Percentiles rank a stretch among this genome's conserved stretches.
phyloP scores from a whole-genome alignment of 2,113 vertebrate species.

The Sinosuthora webbiana region DNA sequence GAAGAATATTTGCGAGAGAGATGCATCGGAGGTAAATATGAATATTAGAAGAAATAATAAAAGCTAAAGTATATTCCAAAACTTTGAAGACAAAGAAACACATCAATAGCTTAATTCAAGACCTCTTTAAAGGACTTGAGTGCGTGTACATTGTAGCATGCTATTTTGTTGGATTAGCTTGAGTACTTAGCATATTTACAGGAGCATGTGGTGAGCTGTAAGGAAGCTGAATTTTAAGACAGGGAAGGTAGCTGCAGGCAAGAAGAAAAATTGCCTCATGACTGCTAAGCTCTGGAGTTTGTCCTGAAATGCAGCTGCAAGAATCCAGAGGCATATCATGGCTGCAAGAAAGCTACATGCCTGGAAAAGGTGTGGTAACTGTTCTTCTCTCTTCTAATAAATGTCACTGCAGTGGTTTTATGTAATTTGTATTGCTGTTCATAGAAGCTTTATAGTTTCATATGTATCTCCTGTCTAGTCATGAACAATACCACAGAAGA shows the following conservation, averaged over 20 bases:
- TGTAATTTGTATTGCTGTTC: not conserved
- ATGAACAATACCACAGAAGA: not conserved
- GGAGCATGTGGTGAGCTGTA: not conserved
- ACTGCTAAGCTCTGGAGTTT: not conserved
- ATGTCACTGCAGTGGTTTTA: not conserved
- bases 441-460: not conserved
- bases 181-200: not conserved
- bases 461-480: not conserved
- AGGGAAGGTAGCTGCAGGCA: not conserved
- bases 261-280: not conserved
- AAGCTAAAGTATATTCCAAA: not conserved
- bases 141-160: not conserved
- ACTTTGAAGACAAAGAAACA: not conserved
- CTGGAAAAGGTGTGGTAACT: not conserved
- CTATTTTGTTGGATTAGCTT: not conserved
- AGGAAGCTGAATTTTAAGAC: not conserved
- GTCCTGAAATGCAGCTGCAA: not conserved
- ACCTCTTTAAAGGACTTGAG: not conserved
- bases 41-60: not conserved
- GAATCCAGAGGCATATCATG: not conserved
- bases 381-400: not conserved
- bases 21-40: not conserved
- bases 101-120: not conserved
- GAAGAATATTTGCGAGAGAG: fast-evolving
- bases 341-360: not conserved